These are phyloP conservation scores for Pecten maximus DNA, from an alignment of 2,888 invertebrate species.

Conservation along the genomic window DNA sequence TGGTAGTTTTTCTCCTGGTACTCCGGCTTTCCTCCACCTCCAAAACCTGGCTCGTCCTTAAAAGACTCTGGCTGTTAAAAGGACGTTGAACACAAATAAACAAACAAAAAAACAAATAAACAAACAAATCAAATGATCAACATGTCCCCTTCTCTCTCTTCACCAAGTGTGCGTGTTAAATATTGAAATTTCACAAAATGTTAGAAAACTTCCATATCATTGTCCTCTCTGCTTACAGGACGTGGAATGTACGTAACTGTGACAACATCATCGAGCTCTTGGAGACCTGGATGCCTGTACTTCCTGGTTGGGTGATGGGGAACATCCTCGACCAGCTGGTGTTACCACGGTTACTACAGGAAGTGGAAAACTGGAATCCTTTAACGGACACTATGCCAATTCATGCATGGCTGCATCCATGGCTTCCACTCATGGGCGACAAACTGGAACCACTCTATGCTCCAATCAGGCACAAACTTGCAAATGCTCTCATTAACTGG, in stretches of 20 bases:
- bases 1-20: too few species aligned
- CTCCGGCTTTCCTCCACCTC: too few species aligned
- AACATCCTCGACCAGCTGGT: conserved; percentile 92
- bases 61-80: too few species aligned
- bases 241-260: conserved; percentile 93
- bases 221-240: conserved; percentile 56
- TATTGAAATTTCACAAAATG: not conserved
- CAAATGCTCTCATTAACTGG: conserved; percentile 95
- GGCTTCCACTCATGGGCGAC: conserved; percentile 91
- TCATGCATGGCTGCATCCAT: conserved; percentile 98
- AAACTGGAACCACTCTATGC: conserved; percentile 89
- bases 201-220: not conserved
- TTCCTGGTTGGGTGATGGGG: conserved; percentile 92
- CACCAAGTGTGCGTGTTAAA: too few species aligned
- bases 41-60: too few species aligned
- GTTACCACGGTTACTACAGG: conserved; percentile 87
- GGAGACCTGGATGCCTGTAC: conserved; percentile 90
- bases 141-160: too few species aligned
- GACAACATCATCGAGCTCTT: conserved; percentile 91
- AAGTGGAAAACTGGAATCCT: conserved; percentile 96
- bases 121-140: too few species aligned
- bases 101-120: too few species aligned
- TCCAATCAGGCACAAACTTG: conserved; percentile 94
- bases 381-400: conserved; percentile 96
- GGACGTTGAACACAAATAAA: too few species aligned